Percentiles rank a stretch among this genome's conserved stretches.
phyloP scores from a whole-genome alignment of 2,888 invertebrate genomes.

The Zeuzera pyrina region DNA sequence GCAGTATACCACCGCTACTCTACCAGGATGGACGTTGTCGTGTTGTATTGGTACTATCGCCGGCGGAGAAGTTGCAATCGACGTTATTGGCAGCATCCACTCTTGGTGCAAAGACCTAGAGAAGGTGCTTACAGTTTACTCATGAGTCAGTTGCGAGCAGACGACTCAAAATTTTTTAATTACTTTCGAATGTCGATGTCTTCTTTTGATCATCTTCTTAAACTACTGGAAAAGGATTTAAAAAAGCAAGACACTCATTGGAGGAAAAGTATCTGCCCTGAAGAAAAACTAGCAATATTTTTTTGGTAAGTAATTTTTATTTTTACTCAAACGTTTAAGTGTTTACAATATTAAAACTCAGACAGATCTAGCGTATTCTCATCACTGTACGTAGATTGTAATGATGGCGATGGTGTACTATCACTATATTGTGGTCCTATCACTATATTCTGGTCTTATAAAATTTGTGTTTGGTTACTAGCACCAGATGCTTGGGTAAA shows the following conservation, averaged over 20 bases:
- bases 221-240: constrained; percentile 13
- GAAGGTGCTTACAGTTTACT: constrained; percentile 10
- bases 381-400: too few relatives aligned
- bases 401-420: too few relatives aligned
- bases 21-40: constrained; percentile 10
- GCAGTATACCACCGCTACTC: constrained; percentile 6
- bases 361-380: too few relatives aligned
- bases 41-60: constrained; percentile 13
- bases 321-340: too few relatives aligned
- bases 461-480: too few relatives aligned
- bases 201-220: constrained; percentile 10
- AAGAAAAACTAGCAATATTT: too few relatives aligned
- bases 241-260: constrained; percentile 8
- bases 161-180: constrained; percentile 15
- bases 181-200: constrained; percentile 6
- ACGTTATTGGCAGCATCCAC: constrained; percentile 20
- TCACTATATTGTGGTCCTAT: too few relatives aligned
- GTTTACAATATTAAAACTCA: too few relatives aligned
- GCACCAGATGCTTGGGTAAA: too few relatives aligned
- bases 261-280: constrained; percentile 13
- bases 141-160: constrained; percentile 14
- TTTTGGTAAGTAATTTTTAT: too few relatives aligned
- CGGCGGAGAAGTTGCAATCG: constrained; percentile 16
- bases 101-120: constrained; percentile 11
- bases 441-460: too few relatives aligned